Conservation (phyloP, 2,797 vertebrate genomes). For the Cryptoblepharus egeriae region DNA sequence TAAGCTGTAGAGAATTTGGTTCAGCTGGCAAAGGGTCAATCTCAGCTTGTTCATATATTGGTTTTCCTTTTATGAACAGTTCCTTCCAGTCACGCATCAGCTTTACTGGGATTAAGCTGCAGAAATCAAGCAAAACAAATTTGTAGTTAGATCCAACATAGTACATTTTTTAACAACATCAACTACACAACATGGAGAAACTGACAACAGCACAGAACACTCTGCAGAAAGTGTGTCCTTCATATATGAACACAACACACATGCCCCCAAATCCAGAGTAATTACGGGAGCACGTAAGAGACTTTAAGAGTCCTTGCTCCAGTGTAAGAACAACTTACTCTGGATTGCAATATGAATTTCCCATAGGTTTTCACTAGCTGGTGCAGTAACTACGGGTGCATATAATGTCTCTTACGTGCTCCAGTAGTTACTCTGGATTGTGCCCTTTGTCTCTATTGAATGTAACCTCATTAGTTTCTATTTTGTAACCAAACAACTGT, state of each 20-base stretch:
- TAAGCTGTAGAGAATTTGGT: constrained; percentile 67
- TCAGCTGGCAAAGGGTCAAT: constrained; percentile 57
- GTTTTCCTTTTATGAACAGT: constrained; percentile 83
- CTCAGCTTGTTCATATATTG: constrained; percentile 83
- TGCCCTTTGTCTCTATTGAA: no score
- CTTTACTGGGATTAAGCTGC: constrained; percentile 87
- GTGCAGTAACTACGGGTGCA: no score
- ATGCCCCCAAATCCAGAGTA: not conserved
- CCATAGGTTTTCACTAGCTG: no score
- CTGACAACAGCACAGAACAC: not conserved
- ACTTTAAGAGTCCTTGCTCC: no score
- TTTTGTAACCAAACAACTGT: no score
- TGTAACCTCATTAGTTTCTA: no score
- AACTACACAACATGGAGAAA: not conserved
- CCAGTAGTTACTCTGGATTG: no score
- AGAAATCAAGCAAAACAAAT: constrained; percentile 12
- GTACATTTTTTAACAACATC: constrained; percentile 15
- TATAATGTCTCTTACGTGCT: no score
- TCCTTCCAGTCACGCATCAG: constrained; percentile 91
- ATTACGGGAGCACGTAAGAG: no score
- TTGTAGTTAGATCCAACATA: not conserved
- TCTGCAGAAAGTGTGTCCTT: not conserved
- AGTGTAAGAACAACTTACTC: no score
- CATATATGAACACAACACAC: not conserved
- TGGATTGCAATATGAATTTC: no score